Evolutionary conservation across 2,797 vertebrate species (phyloP).

Genomic region (Petrocephalus schoutedeni): DNA sequence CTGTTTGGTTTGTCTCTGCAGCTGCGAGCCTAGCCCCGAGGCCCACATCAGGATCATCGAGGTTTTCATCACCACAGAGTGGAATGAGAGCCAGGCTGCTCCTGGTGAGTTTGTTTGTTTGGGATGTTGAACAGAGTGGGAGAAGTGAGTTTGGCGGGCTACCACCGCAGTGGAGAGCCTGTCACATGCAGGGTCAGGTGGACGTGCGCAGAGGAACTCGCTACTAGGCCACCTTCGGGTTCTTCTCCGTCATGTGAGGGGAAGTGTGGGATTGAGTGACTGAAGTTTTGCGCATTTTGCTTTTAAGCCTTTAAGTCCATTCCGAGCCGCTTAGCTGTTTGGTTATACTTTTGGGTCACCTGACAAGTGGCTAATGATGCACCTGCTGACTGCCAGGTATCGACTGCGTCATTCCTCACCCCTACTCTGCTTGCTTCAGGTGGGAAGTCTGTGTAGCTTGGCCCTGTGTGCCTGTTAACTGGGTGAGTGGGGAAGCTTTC

Average conservation of each 20-base stretch:
- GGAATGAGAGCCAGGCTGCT: slow-evolving; percentile 80
- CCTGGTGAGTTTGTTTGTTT: slow-evolving; percentile 68
- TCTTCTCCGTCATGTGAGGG: neutral
- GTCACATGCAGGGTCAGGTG: neutral
- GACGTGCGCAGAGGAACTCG: neutral
- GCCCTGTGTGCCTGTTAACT: neutral
- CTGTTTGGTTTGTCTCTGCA: slow-evolving; percentile 43
- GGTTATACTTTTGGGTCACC: neutral
- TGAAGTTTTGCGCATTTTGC: neutral
- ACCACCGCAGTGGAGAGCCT: neutral
- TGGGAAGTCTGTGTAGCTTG: neutral
- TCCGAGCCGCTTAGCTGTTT: neutral
- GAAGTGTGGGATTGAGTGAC: neutral
- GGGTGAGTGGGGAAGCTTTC: neutral
- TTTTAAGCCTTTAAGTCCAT: neutral
- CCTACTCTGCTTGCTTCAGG: neutral
- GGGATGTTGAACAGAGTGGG: neutral
- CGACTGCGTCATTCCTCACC: neutral
- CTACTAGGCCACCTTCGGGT: neutral
- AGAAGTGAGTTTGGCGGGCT: neutral
- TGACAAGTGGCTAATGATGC: neutral
- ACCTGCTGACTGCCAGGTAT: neutral
- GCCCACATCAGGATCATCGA: slow-evolving; percentile 82
- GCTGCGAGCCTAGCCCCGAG: slow-evolving; percentile 83
- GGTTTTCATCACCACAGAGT: slow-evolving; percentile 84